Base-by-base conservation (phyloP, 1,140 invertebrate species). In the Hydropsyche tenuis region DNA sequence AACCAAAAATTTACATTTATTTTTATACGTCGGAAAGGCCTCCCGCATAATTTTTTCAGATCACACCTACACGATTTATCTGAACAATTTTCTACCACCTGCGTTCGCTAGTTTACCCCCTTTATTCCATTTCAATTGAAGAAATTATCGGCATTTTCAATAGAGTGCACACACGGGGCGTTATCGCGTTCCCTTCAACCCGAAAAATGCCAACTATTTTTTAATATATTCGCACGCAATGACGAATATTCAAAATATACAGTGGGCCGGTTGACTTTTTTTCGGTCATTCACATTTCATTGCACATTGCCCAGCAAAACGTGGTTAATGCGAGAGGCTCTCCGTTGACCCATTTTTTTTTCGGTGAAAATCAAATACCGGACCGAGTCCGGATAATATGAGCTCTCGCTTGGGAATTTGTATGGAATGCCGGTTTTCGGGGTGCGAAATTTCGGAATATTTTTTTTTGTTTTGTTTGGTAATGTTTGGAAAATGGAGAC, bases 221-320 rank as follows among this genome's bases (percentile, higher is more conserved):
- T 53, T 53, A 37, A 37, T 37, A 37, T 37, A 4, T 37, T 37
- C 30, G 16, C 48, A 53, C 20, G 48, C n/a, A 20, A 53, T 20
- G 16, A 53, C 20, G 4, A 18, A 53, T 18, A 48, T 48, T n/a
- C 46, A 48, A n/a, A 48, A 48, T 48, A 48, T n/a, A 18, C 3
- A 18, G 46, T 53, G 48, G 48, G 45, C 12, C 12, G 45, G 16
- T 7, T 16, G 16, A 20, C 30, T 37, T 37, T 37, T n/a, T 37
- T 51, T 62, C 11, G 18, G 63, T 66, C 30, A 45, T 22, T 66
- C 63, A 68, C 65, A 68, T 68, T 68, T 48, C 65, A 43, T 16
- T 68, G 65, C 16, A 48, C 65, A 68, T 68, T 68, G 65, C 23
- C 23, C 65, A 68, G 43, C 45, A 48, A 68, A 27, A 45, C 45